Percentiles rank a stretch among this genome's conserved stretches.
Evolutionary conservation across 2,797 vertebrate genomes (phyloP).

Genomic region (Microctenopoma lineatum): DNA sequence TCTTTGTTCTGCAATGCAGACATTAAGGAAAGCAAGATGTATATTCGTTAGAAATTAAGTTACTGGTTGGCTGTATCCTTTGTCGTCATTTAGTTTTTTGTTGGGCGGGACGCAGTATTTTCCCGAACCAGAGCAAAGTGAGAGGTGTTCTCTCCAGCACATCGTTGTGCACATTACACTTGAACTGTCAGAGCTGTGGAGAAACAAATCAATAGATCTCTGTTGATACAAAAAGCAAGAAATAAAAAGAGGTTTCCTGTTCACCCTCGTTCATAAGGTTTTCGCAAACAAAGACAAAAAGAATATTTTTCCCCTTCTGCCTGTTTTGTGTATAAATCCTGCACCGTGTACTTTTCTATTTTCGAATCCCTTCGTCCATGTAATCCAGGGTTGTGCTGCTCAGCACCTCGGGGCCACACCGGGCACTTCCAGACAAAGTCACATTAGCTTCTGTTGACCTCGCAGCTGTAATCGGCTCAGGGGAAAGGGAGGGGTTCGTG

Average conservation of each 20-base stretch:
- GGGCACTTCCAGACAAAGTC: constrained; percentile 69
- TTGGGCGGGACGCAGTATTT: constrained; percentile 1
- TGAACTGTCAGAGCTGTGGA: constrained; percentile 45
- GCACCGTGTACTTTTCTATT: constrained; percentile 38
- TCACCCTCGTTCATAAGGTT: constrained; percentile 32
- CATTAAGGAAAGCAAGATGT: too few species aligned
- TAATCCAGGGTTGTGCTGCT: constrained; percentile 56
- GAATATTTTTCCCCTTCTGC: neutral
- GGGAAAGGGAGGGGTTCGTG: constrained; percentile 15
- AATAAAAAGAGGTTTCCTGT: constrained; percentile 33
- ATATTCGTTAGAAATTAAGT: too few species aligned
- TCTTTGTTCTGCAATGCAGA: too few species aligned
- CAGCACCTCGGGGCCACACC: constrained; percentile 42
- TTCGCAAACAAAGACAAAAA: constrained; percentile 38
- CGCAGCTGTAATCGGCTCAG: constrained; percentile 68
- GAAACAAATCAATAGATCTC: constrained; percentile 58
- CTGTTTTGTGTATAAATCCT: constrained; percentile 48
- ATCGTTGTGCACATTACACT: constrained; percentile 42
- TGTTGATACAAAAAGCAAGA: constrained; percentile 30
- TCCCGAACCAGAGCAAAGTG: constrained; percentile 32
- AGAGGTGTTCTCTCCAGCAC: constrained; percentile 32
- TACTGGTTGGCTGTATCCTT: neutral
- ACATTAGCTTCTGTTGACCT: constrained; percentile 75
- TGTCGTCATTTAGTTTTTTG: neutral
- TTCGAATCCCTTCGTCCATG: constrained; percentile 47